Base-by-base conservation (phyloP, 2,797 vertebrate species). In the Alcedo quadribrachys region DNA sequence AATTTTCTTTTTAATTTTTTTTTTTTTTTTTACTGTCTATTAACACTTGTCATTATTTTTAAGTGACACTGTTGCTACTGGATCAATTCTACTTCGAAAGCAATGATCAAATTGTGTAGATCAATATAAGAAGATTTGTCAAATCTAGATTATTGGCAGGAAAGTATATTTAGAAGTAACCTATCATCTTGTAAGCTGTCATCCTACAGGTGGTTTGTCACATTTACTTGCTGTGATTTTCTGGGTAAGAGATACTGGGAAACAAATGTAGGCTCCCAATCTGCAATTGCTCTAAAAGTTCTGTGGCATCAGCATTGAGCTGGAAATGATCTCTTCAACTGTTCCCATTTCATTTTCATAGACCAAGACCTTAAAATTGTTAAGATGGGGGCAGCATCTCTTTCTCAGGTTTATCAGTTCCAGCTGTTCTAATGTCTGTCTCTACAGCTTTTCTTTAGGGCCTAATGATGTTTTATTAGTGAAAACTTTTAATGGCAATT, bases 71-170 rank as follows among this genome's bases (percentile, higher is more conserved):
- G 67, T 81, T 85, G 51, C 48, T 87, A 40, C 61, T 66, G 50
- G 61, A 89, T 95, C 89, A 75, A 61, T 89, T 87, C 74, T 78
- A 40, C 68, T 65, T 77, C 61, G 73, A 85, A 83, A 81, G 46
- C 35, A 70, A 42, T 32, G 51, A 83, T 89, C 58, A 70, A 53
- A 70, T 80, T 55, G 15, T 53, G 45, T 25, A 63, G 61, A 51
- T 92, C 79, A 75, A 87, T 87, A 50, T 11, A 33, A 67, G 16
- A 74, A 61, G 24, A 91, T 80, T 80, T 82, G 65, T 91, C 48
- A 85, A 89, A 89, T 89, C 57, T 80, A 42, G 43, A 20, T 12
- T 86, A 84, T 67, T 78, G 83, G 51, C 75, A 86, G 61, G 69
- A 61, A 76, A 68, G 73, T 81, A 66, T 94, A 68, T 71, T 90